Evolutionary conservation across 2,888 invertebrate genomes (phyloP).

Genomic region (Cosmia pyralina): DNA sequence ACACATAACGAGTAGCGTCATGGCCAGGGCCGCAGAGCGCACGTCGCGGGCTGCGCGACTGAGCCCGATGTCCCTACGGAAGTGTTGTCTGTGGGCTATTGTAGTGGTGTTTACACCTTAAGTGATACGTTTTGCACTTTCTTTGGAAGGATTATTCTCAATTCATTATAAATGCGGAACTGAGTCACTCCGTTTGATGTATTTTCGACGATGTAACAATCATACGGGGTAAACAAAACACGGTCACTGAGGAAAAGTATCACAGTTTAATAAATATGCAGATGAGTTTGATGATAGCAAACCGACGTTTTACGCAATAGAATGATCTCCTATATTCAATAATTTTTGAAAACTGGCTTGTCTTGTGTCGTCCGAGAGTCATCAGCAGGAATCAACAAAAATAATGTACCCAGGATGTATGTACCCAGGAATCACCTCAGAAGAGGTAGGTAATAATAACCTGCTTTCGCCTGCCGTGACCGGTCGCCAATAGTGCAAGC

Average conservation of each 20-base stretch:
- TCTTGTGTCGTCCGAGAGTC: background rate
- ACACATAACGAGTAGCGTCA: too few species aligned
- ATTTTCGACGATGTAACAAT: background rate
- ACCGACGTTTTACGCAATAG: too few species aligned
- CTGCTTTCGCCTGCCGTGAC: background rate
- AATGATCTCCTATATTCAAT: background rate
- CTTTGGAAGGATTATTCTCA: slow-evolving; percentile 15
- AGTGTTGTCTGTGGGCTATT: slow-evolving; percentile 16
- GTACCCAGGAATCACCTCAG: too few species aligned
- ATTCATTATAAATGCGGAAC: background rate
- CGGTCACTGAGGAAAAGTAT: background rate
- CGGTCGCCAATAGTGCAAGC: background rate
- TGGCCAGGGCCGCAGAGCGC: slow-evolving; percentile 10
- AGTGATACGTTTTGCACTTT: slow-evolving; percentile 23
- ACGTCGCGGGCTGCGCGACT: slow-evolving; percentile 1
- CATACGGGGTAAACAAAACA: background rate
- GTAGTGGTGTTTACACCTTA: slow-evolving; percentile 29
- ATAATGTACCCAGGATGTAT: too few species aligned
- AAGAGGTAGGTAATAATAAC: background rate
- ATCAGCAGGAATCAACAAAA: too few species aligned
- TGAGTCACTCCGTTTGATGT: background rate
- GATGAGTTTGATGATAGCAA: background rate
- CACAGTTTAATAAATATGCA: background rate
- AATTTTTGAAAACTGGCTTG: background rate
- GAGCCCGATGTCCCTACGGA: slow-evolving; percentile 29